Evolutionary conservation across 2,888 invertebrate genomes (phyloP).

Genomic region (Agriopis aurantiaria): DNA sequence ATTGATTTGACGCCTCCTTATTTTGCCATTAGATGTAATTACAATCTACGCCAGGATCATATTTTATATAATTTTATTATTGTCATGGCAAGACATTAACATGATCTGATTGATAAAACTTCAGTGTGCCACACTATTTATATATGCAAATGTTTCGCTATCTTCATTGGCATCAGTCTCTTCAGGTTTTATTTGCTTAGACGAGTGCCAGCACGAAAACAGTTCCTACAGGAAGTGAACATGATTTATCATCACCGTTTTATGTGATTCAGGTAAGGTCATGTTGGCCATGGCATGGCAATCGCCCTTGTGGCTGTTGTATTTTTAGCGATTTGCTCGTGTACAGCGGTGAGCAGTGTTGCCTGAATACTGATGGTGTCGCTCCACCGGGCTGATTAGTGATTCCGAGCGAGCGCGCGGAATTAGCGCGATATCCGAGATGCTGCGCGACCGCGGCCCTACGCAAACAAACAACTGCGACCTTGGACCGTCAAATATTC

Average conservation of each 20-base stretch:
- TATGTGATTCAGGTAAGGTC: conserved; percentile 76
- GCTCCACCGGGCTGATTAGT: conserved; percentile 63
- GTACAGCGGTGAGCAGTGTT: conserved; percentile 55
- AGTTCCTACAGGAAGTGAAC: conserved; percentile 63
- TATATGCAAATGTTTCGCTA: conserved; percentile 40
- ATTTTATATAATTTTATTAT: not conserved
- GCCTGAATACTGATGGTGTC: conserved; percentile 76
- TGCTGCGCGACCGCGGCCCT: conserved; percentile 52
- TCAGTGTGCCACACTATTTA: conserved; percentile 40
- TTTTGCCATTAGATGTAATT: not conserved
- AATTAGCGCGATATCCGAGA: conserved; percentile 79
- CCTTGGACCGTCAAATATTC: conserved; percentile 42
- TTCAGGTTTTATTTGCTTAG: conserved; percentile 42
- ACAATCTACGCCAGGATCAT: not conserved
- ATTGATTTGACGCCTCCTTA: too few relatives aligned
- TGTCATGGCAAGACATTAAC: conserved; percentile 30
- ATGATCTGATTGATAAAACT: conserved; percentile 45
- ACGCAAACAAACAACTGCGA: conserved; percentile 12
- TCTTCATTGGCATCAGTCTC: conserved; percentile 45
- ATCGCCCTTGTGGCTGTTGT: conserved; percentile 74
- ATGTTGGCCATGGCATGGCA: conserved; percentile 67
- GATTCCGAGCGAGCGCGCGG: conserved; percentile 78
- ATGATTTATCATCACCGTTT: conserved; percentile 59
- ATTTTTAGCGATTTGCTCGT: conserved; percentile 83
- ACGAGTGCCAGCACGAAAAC: conserved; percentile 37